Evolutionary conservation across 2,797 vertebrate genomes (phyloP).

Genomic region (Acomys russatus): DNA sequence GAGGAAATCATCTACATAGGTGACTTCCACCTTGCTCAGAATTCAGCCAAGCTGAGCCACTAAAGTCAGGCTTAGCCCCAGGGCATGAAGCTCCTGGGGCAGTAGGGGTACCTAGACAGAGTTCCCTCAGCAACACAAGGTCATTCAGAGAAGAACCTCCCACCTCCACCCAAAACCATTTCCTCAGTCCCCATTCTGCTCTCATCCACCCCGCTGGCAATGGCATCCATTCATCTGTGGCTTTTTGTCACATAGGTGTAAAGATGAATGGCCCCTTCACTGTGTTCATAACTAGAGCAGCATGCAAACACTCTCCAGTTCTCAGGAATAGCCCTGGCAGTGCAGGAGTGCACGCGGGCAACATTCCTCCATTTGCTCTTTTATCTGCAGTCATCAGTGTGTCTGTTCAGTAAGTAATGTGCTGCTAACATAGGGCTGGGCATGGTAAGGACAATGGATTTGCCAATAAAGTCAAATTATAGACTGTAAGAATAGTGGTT

Average conservation of each 20-base stretch:
- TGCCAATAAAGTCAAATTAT: not conserved
- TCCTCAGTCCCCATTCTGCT: not conserved
- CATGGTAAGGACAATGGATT: not conserved
- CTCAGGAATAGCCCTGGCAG: not conserved
- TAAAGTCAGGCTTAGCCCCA: not conserved
- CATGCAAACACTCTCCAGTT: not conserved
- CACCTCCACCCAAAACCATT: not conserved
- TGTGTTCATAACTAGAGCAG: not conserved
- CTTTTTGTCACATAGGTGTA: not conserved
- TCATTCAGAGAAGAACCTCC: not conserved
- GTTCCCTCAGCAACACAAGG: not conserved
- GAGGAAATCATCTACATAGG: not conserved
- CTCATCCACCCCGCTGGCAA: not conserved
- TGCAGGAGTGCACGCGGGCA: not conserved
- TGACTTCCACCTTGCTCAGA: constrained; percentile 13
- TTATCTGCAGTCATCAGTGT: not conserved
- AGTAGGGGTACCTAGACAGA: not conserved
- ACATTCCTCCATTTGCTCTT: not conserved
- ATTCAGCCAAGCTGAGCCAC: not conserved
- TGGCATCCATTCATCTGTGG: not conserved
- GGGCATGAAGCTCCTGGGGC: not conserved
- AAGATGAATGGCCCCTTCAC: not conserved
- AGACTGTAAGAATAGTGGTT: not conserved
- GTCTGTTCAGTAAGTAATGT: not conserved
- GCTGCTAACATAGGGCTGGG: not conserved